Conservation (phyloP, 2,888 invertebrate genomes). For the Sepioteuthis lessoniana region DNA sequence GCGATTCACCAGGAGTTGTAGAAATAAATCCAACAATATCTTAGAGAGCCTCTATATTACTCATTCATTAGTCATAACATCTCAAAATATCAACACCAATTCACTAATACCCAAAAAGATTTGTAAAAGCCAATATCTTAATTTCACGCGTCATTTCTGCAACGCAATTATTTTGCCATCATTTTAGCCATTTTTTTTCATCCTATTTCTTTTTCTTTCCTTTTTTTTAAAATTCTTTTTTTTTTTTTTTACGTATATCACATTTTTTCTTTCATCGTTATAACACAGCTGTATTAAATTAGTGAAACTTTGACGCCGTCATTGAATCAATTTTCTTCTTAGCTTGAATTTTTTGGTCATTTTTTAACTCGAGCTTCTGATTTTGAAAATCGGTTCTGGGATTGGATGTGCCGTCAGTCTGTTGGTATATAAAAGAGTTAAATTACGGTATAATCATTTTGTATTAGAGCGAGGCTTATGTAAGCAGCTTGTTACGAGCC, state of each 20-base stretch:
- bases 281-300: neutral
- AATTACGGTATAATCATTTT: no score
- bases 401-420: neutral
- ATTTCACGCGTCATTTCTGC: neutral
- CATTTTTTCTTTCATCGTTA: neutral
- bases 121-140: conserved; percentile 17
- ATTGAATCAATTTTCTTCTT: neutral
- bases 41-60: neutral
- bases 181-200: no score
- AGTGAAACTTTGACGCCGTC: neutral
- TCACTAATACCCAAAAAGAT: neutral
- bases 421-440: neutral
- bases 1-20: no score
- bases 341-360: neutral
- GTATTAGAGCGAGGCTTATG: no score
- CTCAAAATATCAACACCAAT: neutral
- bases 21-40: no score
- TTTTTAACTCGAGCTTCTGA: neutral
- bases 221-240: no score
- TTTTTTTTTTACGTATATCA: neutral
- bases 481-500: no score
- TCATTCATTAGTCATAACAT: neutral
- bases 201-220: neutral
- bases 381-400: neutral
- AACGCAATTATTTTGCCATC: neutral